Evolutionary conservation across 2,797 vertebrate species (phyloP).

Genomic region (Scolopax rusticola): DNA sequence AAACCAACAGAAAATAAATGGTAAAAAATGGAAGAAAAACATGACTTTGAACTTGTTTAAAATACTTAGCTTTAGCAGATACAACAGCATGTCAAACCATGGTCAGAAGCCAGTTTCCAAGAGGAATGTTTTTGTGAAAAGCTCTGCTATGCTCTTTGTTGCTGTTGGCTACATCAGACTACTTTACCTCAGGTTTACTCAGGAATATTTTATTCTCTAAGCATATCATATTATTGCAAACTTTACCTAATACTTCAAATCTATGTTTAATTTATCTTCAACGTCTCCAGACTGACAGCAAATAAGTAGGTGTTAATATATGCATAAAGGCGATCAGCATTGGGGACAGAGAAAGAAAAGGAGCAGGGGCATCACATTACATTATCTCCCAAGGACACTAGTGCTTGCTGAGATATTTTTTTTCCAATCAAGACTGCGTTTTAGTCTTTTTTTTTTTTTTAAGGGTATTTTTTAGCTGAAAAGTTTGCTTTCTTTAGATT

Average conservation of each 20-base stretch:
- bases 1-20: not conserved
- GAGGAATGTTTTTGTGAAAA: not conserved
- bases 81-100: not conserved
- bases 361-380: not conserved
- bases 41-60: not conserved
- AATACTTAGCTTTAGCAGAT: not conserved
- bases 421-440: not conserved
- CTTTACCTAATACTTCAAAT: not conserved
- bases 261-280: not conserved
- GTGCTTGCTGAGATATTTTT: not conserved
- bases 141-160: not conserved
- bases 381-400: not conserved
- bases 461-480: not conserved
- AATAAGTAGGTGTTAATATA: not conserved
- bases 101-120: not conserved
- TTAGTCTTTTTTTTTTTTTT: not conserved
- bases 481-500: not conserved
- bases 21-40: not conserved
- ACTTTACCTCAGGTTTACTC: not conserved
- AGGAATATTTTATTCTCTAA: not conserved
- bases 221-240: not conserved
- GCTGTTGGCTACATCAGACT: not conserved
- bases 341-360: not conserved
- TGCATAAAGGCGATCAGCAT: not conserved
- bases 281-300: not conserved